Percentiles rank a stretch among this genome's conserved stretches.
Conservation (phyloP, 2,113 vertebrate species). For the Capricornis sumatraensis region DNA sequence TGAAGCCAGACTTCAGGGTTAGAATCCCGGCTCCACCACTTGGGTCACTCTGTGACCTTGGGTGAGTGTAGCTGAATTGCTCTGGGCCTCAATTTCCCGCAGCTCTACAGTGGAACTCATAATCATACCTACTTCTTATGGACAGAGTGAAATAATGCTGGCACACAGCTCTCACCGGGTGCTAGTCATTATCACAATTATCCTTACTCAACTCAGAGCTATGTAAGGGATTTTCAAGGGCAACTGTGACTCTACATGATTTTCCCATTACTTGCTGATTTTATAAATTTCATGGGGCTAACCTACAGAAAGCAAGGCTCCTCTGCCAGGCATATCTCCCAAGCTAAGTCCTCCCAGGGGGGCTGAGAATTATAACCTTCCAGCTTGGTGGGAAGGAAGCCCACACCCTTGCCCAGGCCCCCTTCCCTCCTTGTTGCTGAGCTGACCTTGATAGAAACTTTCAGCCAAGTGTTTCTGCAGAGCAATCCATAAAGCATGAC, state of each 20-base stretch:
- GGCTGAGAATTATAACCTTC: background rate
- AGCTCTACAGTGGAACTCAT: background rate
- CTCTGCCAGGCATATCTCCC: background rate
- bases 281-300: background rate
- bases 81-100: background rate
- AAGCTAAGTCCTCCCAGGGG: background rate
- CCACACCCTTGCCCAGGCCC: background rate
- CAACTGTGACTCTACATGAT: background rate
- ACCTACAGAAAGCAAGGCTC: background rate
- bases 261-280: background rate
- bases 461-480: background rate
- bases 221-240: background rate
- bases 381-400: background rate
- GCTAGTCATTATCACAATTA: background rate
- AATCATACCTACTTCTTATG: background rate
- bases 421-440: background rate
- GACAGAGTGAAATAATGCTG: background rate
- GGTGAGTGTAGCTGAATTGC: background rate
- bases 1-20: background rate
- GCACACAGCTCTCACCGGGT: background rate
- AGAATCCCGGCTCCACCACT: background rate
- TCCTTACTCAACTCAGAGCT: background rate
- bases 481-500: conserved; percentile 20
- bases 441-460: conserved; percentile 21
- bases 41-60: background rate